Conservation (phyloP, 92 coral and sea anemone genomes). For the Blastomussa wellsi region DNA sequence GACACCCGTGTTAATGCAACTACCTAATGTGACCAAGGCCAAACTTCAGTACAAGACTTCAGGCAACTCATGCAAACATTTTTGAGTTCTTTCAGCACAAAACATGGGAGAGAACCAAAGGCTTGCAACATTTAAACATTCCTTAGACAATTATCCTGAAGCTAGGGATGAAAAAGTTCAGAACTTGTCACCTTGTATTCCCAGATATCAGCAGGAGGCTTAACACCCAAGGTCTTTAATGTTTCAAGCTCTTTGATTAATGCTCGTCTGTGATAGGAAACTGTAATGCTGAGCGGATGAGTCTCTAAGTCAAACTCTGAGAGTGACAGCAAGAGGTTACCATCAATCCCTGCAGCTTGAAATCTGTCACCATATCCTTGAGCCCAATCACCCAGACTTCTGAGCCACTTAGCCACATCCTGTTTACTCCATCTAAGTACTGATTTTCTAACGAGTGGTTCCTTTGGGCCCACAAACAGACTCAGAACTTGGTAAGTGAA, state of each 20-base stretch:
- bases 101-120: no score
- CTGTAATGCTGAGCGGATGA: conserved; percentile 52
- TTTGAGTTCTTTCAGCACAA: no score
- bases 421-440: conserved; percentile 62
- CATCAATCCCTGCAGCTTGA: conserved; percentile 71
- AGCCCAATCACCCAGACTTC: conserved; percentile 75
- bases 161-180: no score
- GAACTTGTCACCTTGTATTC: conserved; percentile 85
- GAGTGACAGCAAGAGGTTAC: conserved; percentile 70
- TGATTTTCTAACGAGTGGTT: conserved; percentile 70
- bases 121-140: no score
- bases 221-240: conserved; percentile 65
- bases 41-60: no score
- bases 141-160: no score
- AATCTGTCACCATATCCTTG: conserved; percentile 67
- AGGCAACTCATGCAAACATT: no score
- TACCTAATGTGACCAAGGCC: no score
- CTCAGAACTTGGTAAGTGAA: conserved; percentile 64
- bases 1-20: no score
- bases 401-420: conserved; percentile 84
- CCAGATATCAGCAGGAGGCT: conserved; percentile 86
- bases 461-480: conserved; percentile 50
- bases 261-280: conserved; percentile 68
- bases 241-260: conserved; percentile 69
- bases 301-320: conserved; percentile 74